These are phyloP conservation scores for Tapera naevia DNA, from an alignment of 2,797 vertebrate species.

Conservation along the genomic window DNA sequence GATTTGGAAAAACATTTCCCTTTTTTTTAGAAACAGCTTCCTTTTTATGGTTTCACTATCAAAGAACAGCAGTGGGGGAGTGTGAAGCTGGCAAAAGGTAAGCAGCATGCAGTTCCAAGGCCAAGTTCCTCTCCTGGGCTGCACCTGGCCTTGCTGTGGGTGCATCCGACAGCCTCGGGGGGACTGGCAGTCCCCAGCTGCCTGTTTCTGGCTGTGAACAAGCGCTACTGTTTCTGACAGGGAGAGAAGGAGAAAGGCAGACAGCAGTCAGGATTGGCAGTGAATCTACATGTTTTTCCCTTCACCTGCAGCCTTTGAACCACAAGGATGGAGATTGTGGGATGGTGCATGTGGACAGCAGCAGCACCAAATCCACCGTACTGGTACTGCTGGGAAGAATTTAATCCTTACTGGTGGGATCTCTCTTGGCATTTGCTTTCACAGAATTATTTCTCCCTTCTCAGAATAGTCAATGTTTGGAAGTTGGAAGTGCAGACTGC, in stretches of 20 bases:
- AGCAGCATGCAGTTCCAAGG: background rate
- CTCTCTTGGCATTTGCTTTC: background rate
- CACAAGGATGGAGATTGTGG: rapidly evolving
- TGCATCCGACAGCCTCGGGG: rapidly evolving
- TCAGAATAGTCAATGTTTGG: background rate
- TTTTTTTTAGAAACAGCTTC: background rate
- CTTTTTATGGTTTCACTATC: background rate
- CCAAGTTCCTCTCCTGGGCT: background rate
- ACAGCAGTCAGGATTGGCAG: rapidly evolving
- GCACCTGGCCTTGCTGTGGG: background rate
- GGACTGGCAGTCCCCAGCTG: background rate
- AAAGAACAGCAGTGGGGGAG: background rate
- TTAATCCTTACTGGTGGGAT: background rate
- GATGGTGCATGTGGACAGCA: background rate
- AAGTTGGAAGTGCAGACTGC: background rate
- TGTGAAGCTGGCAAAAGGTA: background rate
- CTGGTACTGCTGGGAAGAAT: background rate
- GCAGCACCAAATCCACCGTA: background rate
- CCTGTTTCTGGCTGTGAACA: rapidly evolving
- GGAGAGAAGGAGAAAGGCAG: background rate
- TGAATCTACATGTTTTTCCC: background rate
- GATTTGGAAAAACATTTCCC: background rate
- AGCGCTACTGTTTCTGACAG: background rate
- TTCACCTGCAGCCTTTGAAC: background rate
- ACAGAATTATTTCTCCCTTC: background rate